Percentiles rank a stretch among this genome's conserved stretches.
Conservation (phyloP, 2,797 vertebrate species). For the Clangula hyemalis region DNA sequence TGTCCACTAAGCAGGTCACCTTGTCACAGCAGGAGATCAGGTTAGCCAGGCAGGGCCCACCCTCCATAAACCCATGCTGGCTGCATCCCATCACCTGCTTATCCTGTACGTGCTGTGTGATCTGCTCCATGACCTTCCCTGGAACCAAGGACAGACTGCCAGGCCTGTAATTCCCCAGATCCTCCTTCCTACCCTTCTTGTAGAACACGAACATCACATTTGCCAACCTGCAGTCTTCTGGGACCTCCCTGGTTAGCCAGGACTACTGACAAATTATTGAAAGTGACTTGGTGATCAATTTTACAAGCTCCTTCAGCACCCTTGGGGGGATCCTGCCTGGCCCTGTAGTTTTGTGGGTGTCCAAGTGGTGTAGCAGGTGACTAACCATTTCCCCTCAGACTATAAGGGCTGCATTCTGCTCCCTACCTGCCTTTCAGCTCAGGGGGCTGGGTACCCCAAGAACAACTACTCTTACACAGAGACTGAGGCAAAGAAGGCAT, state of each 20-base stretch:
- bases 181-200: not conserved
- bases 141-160: not conserved
- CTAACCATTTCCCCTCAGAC: not conserved
- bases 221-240: not conserved
- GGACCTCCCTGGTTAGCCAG: not conserved
- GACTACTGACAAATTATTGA: not conserved
- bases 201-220: not conserved
- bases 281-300: not conserved
- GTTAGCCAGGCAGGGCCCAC: not conserved
- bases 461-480: no score
- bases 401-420: not conserved
- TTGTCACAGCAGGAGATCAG: not conserved
- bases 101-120: not conserved
- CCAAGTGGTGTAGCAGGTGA: not conserved
- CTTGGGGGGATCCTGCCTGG: not conserved
- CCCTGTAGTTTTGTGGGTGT: not conserved
- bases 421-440: not conserved
- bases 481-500: no score
- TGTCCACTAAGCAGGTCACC: not conserved
- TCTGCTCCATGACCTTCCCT: not conserved
- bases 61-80: not conserved
- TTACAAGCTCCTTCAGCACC: not conserved
- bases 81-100: not conserved
- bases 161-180: not conserved
- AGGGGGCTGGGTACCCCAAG: no score